These are phyloP conservation scores for Dipodomys merriami DNA, from an alignment of 2,113 vertebrate genomes.

Conservation along the genomic window DNA sequence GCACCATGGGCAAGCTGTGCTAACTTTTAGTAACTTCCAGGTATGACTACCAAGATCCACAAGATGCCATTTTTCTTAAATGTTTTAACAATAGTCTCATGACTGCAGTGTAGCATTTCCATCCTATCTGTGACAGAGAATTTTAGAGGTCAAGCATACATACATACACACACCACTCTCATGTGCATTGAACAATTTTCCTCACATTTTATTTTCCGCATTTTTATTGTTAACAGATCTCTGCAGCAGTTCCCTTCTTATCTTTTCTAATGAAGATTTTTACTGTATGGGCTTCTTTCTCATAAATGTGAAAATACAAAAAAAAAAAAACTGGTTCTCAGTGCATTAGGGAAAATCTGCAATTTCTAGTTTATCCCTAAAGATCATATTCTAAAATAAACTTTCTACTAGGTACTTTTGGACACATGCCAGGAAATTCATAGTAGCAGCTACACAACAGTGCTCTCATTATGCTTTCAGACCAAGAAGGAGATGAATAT, in stretches of 20 bases:
- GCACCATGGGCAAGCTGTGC: conserved; percentile 76
- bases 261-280: conserved; percentile 8
- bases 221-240: not conserved
- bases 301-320: conserved; percentile 56
- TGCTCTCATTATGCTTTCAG: conserved; percentile 7
- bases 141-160: not conserved
- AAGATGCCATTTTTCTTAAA: conserved; percentile 70
- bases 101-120: not conserved
- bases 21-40: conserved; percentile 72
- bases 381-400: conserved; percentile 58
- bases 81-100: conserved; percentile 75
- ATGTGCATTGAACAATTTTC: not conserved
- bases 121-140: conserved; percentile 1
- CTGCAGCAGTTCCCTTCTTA: not conserved
- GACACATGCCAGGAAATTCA: conserved; percentile 45
- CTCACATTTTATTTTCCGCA: not conserved
- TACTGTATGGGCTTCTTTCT: not conserved
- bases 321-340: conserved; percentile 64
- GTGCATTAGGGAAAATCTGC: conserved; percentile 61
- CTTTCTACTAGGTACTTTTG: conserved; percentile 26
- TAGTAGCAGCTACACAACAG: conserved; percentile 51
- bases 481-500: not conserved
- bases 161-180: not conserved
- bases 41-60: conserved; percentile 71
- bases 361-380: conserved; percentile 59